A percentile compares a stretch with the other conserved stretches of the same genome.
phyloP scores from a whole-genome alignment of 2,888 invertebrate species.

The Andrena chrysosceles region DNA sequence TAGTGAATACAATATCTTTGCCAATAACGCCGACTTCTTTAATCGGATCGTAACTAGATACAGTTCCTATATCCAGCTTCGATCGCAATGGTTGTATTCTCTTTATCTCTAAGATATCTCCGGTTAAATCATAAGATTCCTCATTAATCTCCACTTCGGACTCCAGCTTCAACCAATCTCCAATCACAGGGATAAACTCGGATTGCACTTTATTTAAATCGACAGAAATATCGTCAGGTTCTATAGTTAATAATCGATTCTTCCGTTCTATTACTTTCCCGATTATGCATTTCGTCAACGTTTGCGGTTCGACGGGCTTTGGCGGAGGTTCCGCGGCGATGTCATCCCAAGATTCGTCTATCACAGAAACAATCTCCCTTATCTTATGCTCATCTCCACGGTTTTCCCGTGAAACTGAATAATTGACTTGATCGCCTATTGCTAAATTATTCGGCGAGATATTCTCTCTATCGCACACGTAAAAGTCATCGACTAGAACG shows the following conservation, averaged over 20 bases:
- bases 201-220: conserved; percentile 88
- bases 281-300: conserved; percentile 79
- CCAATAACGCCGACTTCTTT: conserved; percentile 87
- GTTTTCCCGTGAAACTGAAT: conserved; percentile 86
- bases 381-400: conserved; percentile 85
- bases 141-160: conserved; percentile 88
- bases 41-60: conserved; percentile 84
- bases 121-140: conserved; percentile 85
- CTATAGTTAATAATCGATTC: conserved; percentile 84
- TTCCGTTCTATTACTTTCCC: conserved; percentile 84
- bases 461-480: conserved; percentile 86
- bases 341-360: conserved; percentile 51
- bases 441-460: conserved; percentile 82
- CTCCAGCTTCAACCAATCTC: conserved; percentile 89
- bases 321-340: conserved; percentile 37
- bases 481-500: conserved; percentile 87
- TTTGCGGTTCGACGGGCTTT: conserved; percentile 10
- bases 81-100: conserved; percentile 88
- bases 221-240: conserved; percentile 87
- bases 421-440: conserved; percentile 87
- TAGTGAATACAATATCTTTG: conserved; percentile 87
- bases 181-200: conserved; percentile 89
- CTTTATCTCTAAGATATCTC: conserved; percentile 88
- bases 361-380: conserved; percentile 87
- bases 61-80: conserved; percentile 86